These are phyloP conservation scores for Halcyon chelicuti DNA, from an alignment of 2,797 vertebrate genomes.

Conservation along the genomic window DNA sequence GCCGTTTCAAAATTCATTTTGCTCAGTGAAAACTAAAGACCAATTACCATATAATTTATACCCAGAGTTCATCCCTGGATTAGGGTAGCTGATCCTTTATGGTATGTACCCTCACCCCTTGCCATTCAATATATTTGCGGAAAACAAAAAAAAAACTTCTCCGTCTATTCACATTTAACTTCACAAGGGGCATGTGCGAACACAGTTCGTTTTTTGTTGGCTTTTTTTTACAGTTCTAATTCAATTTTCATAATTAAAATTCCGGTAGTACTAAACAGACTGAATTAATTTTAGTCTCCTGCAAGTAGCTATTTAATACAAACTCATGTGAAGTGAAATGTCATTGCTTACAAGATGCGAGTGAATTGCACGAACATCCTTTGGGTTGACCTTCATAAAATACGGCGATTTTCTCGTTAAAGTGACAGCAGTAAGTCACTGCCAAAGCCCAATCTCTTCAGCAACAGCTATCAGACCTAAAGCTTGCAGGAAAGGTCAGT, in stretches of 20 bases:
- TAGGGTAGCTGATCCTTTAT: neutral
- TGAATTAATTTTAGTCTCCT: conserved; percentile 27
- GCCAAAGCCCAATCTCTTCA: neutral
- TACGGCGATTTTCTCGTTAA: neutral
- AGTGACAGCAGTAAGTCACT: neutral
- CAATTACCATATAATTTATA: neutral
- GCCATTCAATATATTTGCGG: neutral
- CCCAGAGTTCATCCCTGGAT: neutral
- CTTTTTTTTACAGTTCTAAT: neutral
- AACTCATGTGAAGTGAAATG: neutral
- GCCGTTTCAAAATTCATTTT: neutral
- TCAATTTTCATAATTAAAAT: conserved; percentile 33
- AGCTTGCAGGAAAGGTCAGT: neutral
- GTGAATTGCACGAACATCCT: neutral
- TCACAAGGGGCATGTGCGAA: neutral
- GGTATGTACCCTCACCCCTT: neutral
- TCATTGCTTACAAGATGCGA: neutral
- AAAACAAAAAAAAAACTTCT: neutral
- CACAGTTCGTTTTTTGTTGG: neutral
- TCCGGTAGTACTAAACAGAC: neutral
- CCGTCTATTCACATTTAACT: neutral
- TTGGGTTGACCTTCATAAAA: neutral
- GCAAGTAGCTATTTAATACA: conserved; percentile 1
- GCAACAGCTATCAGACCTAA: neutral
- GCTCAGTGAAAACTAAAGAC: neutral